Evolutionary conservation across 2,113 vertebrate genomes (phyloP).

Genomic region (Anthoscopus minutus): DNA sequence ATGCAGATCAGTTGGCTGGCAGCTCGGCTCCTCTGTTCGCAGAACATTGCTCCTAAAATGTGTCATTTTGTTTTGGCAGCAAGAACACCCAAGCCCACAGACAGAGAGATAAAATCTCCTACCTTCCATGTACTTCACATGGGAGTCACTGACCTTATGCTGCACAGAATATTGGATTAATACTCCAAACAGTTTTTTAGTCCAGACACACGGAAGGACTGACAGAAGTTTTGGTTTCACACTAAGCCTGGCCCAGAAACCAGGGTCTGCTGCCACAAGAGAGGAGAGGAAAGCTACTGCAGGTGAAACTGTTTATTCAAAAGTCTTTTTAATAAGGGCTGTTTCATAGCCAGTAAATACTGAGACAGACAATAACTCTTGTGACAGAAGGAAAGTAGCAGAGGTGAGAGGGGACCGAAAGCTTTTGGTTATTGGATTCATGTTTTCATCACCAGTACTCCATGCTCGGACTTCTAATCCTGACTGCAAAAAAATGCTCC

Average conservation of each 20-base stretch:
- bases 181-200: background rate
- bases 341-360: background rate
- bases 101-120: slow-evolving; percentile 11
- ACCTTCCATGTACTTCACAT: background rate
- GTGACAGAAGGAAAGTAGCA: background rate
- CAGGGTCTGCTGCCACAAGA: background rate
- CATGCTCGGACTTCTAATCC: background rate
- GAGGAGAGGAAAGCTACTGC: background rate
- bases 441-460: background rate
- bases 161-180: background rate
- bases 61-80: slow-evolving; percentile 46
- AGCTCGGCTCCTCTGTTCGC: slow-evolving; percentile 29
- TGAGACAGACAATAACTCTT: background rate
- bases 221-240: background rate
- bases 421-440: background rate
- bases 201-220: background rate
- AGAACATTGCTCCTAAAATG: slow-evolving; percentile 38
- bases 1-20: slow-evolving; percentile 64
- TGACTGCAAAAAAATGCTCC: background rate
- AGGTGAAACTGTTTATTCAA: background rate
- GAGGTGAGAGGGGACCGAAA: background rate
- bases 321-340: background rate
- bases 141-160: background rate
- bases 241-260: background rate
- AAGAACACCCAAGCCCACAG: background rate